Conservation (phyloP, 2,113 vertebrate species). For the Proterorhinus semilunaris region DNA sequence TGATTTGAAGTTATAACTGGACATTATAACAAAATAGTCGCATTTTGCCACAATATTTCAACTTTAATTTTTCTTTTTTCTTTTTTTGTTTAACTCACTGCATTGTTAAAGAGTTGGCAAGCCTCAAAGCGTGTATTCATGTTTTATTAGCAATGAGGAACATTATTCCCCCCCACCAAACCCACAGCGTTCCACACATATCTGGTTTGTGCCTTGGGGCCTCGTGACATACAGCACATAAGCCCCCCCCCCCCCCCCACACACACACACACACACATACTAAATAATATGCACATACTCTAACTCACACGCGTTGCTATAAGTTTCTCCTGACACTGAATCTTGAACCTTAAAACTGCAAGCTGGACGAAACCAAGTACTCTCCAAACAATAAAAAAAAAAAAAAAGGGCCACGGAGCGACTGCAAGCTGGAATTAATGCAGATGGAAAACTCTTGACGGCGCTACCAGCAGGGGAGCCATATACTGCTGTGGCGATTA, state of each 20-base stretch:
- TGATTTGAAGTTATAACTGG: not conserved
- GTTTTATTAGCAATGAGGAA: constrained; percentile 74
- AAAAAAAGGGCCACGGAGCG: constrained; percentile 24
- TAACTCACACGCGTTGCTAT: constrained; percentile 15
- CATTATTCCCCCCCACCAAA: constrained; percentile 70
- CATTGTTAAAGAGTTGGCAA: constrained; percentile 52
- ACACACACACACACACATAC: not conserved
- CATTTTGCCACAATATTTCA: constrained; percentile 15
- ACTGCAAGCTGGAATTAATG: constrained; percentile 30
- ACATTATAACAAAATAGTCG: not conserved
- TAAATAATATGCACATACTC: not conserved
- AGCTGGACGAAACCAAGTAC: constrained; percentile 58
- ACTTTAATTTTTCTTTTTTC: constrained; percentile 23
- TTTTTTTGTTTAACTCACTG: constrained; percentile 19
- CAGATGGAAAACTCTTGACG: constrained; percentile 27
- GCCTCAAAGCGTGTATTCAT: constrained; percentile 79
- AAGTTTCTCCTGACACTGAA: constrained; percentile 53
- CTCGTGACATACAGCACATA: constrained; percentile 19
- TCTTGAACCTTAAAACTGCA: constrained; percentile 59
- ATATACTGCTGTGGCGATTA: constrained; percentile 26
- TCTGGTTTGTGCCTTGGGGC: constrained; percentile 62
- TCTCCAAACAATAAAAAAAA: constrained; percentile 59
- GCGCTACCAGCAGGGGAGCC: constrained; percentile 32
- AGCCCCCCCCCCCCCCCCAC: not conserved
- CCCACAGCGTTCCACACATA: constrained; percentile 74